phyloP scores from a whole-genome alignment of 2,797 vertebrate species.

The Gila robusta region DNA sequence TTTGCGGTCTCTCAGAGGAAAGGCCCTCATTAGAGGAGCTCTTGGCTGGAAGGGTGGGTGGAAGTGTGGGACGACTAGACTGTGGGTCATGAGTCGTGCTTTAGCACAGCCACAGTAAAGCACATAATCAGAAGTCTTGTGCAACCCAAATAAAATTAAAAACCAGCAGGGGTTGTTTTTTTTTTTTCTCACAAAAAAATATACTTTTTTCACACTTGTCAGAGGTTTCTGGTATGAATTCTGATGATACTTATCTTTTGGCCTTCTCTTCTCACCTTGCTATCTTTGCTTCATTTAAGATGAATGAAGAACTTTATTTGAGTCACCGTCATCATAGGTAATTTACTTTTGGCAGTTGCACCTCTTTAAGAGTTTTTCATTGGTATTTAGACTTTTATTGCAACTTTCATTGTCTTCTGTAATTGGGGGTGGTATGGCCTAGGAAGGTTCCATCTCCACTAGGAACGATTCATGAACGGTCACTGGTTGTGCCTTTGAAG shows the following conservation, averaged over 20 bases:
- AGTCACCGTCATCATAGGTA: not conserved
- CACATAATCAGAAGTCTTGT: conserved; percentile 12
- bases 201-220: conserved; percentile 17
- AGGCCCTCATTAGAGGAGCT: conserved; percentile 49
- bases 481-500: not conserved
- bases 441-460: not conserved
- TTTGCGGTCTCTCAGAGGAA: conserved; percentile 48
- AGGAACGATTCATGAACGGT: not conserved
- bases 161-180: not conserved
- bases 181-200: not conserved
- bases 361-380: not conserved
- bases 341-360: not conserved
- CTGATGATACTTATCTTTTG: conserved; percentile 16
- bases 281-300: conserved; percentile 7
- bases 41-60: conserved; percentile 43
- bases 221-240: not conserved
- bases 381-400: not conserved
- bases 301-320: conserved; percentile 7
- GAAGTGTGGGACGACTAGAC: conserved; percentile 31
- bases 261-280: not conserved
- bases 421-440: not conserved
- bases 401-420: not conserved
- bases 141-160: conserved; percentile 28
- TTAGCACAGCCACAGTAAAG: conserved; percentile 27
- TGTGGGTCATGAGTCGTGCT: conserved; percentile 42